Evolutionary conservation across 2,888 invertebrate species (phyloP), one percentile per base, ranked within the genome.

Genomic region (Eudemis profundana): DNA sequence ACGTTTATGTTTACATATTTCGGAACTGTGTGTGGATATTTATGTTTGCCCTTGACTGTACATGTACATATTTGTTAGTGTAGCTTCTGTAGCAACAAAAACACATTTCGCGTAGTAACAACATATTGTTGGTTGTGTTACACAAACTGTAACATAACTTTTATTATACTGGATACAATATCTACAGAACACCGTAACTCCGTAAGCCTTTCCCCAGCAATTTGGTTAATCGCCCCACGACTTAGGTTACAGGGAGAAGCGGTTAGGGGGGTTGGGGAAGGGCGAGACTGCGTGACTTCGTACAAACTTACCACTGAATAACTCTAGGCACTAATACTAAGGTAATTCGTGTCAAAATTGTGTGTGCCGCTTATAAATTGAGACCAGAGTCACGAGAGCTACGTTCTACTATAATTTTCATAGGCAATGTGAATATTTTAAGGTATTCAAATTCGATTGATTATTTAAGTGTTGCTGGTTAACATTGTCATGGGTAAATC

Each of bases 191-290:
- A 72, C 78, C 81, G 83, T 83, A 84, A 70, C 84, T 81, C 83
- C 71, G 78, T 80, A 78, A 78, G 75, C 81, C 78, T 72, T 83
- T 80, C 80, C 78, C 82, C 78, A 81, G 70, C 84, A 84, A 86
- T 85, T 86, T 84, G 76, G 83, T 82, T 85, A 85, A 85, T 85
- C 84, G 82, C 77, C 78, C 76, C 79, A 73, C 78, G 60, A 60
- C 65, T 65, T 65, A 60, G 60, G 65, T 65, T 60, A 29, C 51
- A 53, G 51, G 53, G 65, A 36, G 51, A 36, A 23, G 44, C 7
- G 51, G 61, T 63, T 51, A 14, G 49, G 69, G 44, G 64, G 51
- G 21, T 56, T 23, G 40, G 49, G 44, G 14, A n/a, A 27, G 27
- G 53, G 59, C 40, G 60, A 69, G 67, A 68, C 81, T 82, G 82